Percentiles rank a stretch among this genome's conserved stretches.
Conservation (phyloP, 2,113 vertebrate species). For the Orycteropus afer region DNA sequence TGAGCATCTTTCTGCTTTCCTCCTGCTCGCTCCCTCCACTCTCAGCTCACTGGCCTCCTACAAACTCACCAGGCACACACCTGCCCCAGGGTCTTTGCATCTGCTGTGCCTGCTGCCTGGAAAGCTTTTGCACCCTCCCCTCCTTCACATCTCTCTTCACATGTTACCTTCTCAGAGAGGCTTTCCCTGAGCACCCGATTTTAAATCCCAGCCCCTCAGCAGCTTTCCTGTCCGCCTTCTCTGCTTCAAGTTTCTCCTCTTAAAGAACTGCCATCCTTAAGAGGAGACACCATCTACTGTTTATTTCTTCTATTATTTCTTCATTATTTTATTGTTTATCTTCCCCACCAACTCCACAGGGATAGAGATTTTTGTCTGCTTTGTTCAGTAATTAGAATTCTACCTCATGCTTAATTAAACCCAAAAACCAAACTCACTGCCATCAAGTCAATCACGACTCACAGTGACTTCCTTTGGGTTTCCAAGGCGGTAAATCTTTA, state of each 20-base stretch:
- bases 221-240: not conserved
- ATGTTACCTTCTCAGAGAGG: not conserved
- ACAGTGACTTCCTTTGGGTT: too few relatives aligned
- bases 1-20: not conserved
- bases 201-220: not conserved
- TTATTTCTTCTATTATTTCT: not conserved
- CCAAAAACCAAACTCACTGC: too few relatives aligned
- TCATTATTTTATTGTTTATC: not conserved
- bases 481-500: too few relatives aligned
- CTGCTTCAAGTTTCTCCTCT: not conserved
- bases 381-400: not conserved
- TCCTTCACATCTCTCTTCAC: not conserved
- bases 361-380: not conserved
- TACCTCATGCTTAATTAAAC: not conserved
- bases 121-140: not conserved
- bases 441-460: too few relatives aligned
- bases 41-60: not conserved
- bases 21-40: fast-evolving
- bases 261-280: too few relatives aligned
- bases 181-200: not conserved
- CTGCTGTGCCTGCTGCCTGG: not conserved
- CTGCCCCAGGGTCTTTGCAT: not conserved
- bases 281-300: too few relatives aligned
- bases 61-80: not conserved
- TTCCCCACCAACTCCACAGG: not conserved